Evolutionary conservation across 2,113 vertebrate species (phyloP).

Genomic region (Epinephelus moara): DNA sequence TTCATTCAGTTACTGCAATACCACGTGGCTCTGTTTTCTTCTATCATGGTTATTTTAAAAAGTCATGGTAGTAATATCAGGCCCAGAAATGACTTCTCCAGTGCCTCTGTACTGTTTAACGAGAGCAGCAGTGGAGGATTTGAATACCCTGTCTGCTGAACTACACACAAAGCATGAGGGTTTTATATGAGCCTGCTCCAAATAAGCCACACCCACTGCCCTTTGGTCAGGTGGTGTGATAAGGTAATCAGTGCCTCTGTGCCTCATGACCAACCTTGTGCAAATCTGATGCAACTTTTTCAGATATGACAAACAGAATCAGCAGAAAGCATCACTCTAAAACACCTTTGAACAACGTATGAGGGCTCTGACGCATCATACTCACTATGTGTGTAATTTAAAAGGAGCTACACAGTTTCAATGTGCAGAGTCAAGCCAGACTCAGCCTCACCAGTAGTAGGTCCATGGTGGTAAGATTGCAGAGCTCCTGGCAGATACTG

Average conservation of each 20-base stretch:
- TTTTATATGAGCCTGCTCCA: constrained; percentile 11
- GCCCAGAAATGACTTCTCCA: not conserved
- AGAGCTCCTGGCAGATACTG: constrained; percentile 94
- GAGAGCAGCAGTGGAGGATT: not conserved
- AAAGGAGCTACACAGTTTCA: not conserved
- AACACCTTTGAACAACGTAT: no score
- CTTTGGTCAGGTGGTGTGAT: constrained; percentile 44
- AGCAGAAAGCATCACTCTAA: not conserved
- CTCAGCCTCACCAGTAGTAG: constrained; percentile 89
- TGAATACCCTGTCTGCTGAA: not conserved
- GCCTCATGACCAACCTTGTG: constrained; percentile 18
- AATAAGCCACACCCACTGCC: constrained; percentile 1
- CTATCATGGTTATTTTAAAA: not conserved
- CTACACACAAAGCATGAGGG: not conserved
- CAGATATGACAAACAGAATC: not conserved
- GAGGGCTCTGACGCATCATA: not conserved
- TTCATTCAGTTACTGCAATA: not conserved
- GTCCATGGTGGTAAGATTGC: constrained; percentile 92
- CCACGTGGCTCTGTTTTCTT: not conserved
- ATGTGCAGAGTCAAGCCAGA: not conserved
- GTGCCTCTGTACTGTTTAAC: not conserved
- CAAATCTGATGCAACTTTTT: constrained; percentile 30
- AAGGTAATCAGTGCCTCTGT: constrained; percentile 1
- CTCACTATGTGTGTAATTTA: not conserved
- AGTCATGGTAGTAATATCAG: not conserved